A percentile compares a stretch with the other conserved stretches of the same genome.
These are phyloP conservation scores for Patella depressa DNA, from an alignment of 2,888 invertebrate species.

Conservation along the genomic window DNA sequence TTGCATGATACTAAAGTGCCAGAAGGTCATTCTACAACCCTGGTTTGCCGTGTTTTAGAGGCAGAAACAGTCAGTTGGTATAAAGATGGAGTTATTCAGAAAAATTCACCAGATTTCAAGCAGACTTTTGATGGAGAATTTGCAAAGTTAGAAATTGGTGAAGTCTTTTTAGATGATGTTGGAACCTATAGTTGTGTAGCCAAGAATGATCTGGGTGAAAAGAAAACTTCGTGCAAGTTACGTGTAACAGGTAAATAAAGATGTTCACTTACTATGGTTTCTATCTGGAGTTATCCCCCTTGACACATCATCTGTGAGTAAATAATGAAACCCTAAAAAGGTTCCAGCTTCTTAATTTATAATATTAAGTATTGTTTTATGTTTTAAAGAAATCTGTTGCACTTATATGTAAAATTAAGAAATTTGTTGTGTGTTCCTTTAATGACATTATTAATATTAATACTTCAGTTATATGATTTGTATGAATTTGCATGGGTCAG, in stretches of 20 bases:
- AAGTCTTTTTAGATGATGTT: constrained; percentile 57
- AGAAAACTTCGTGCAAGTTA: constrained; percentile 47
- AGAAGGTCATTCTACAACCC: constrained; percentile 51
- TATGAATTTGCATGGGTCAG: too few species aligned
- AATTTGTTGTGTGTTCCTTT: too few species aligned
- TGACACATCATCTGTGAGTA: too few species aligned
- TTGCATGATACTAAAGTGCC: constrained; percentile 48
- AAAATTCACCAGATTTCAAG: constrained; percentile 52
- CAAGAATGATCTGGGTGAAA: constrained; percentile 48
- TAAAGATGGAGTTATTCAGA: constrained; percentile 53
- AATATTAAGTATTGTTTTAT: background rate
- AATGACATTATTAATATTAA: too few species aligned
- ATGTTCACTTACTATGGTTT: too few species aligned
- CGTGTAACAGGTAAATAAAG: constrained; percentile 45
- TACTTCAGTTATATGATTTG: too few species aligned
- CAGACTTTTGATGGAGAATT: constrained; percentile 55
- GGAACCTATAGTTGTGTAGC: constrained; percentile 56
- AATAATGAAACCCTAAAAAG: too few species aligned
- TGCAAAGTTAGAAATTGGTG: constrained; percentile 55
- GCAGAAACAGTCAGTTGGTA: constrained; percentile 54
- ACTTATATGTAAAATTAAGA: too few species aligned
- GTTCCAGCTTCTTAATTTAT: background rate
- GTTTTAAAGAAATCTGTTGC: background rate
- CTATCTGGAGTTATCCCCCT: too few species aligned
- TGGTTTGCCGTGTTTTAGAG: constrained; percentile 50